Percentiles rank a stretch among this genome's conserved stretches.
Evolutionary conservation across 2,113 vertebrate species (phyloP).

Genomic region (Benitochromis conjunctus): DNA sequence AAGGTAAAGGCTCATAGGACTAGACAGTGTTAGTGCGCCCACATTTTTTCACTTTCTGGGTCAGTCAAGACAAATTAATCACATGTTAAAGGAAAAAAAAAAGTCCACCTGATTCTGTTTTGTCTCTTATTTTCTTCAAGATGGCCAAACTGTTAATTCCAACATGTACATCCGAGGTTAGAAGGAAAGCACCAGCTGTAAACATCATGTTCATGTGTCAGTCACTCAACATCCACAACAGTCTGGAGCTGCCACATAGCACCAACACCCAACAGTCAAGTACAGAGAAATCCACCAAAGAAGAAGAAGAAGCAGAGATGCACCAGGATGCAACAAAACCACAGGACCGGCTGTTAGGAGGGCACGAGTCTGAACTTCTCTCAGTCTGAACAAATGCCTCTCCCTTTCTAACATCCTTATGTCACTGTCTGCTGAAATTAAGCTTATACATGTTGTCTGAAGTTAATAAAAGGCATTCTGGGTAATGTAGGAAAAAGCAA

Average conservation of each 20-base stretch:
- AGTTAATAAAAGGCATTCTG: constrained; percentile 27
- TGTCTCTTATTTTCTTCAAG: neutral
- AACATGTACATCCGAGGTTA: neutral
- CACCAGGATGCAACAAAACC: neutral
- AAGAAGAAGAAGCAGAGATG: neutral
- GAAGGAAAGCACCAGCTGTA: constrained; percentile 13
- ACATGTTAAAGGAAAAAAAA: neutral
- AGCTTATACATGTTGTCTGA: neutral
- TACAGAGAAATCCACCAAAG: neutral
- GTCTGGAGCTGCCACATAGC: constrained; percentile 25
- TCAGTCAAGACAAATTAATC: neutral
- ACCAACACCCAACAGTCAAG: constrained; percentile 31
- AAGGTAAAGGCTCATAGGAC: neutral
- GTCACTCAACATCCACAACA: neutral
- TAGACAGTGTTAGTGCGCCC: neutral
- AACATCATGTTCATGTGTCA: constrained; percentile 1
- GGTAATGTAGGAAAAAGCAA: neutral
- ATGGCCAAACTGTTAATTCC: neutral
- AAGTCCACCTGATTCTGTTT: neutral
- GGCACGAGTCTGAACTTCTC: neutral
- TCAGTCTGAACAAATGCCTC: neutral
- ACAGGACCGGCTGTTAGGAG: neutral
- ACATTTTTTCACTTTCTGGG: neutral
- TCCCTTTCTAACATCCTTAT: neutral
- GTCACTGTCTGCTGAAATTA: neutral